Conservation (phyloP, 1,140 invertebrate species). For the Ectropis grisescens region DNA sequence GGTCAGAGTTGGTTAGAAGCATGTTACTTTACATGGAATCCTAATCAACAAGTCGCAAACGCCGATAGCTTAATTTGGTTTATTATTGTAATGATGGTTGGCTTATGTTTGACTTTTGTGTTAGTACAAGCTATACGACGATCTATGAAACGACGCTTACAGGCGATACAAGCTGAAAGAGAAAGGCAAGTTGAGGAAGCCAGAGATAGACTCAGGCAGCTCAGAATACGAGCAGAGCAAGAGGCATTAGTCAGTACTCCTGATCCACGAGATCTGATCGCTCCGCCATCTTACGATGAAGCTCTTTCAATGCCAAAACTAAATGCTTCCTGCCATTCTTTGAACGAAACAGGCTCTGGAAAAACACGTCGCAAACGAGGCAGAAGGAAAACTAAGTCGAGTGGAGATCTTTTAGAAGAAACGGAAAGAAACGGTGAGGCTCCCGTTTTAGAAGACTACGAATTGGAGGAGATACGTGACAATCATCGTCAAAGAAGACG, state of each 20-base stretch:
- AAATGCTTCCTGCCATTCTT: slow-evolving; percentile 71
- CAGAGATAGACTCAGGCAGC: slow-evolving; percentile 64
- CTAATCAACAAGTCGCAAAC: slow-evolving; percentile 32
- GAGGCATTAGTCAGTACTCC: slow-evolving; percentile 71
- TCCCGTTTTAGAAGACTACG: slow-evolving; percentile 32
- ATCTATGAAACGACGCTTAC: slow-evolving; percentile 70
- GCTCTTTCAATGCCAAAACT: slow-evolving; percentile 78
- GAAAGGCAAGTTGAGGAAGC: slow-evolving; percentile 73
- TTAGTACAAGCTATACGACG: slow-evolving; percentile 67
- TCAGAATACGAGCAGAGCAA: slow-evolving; percentile 70
- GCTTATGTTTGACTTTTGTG: slow-evolving; percentile 57
- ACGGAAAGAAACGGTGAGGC: slow-evolving; percentile 51
- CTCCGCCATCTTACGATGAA: slow-evolving; percentile 80
- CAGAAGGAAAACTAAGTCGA: slow-evolving; percentile 65
- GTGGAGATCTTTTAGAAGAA: slow-evolving; percentile 62
- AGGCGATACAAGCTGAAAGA: slow-evolving; percentile 70
- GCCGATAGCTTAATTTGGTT: slow-evolving; percentile 74
- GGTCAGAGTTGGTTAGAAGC: slow-evolving; percentile 76
- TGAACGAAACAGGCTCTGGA: slow-evolving; percentile 65
- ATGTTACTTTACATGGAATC: slow-evolving; percentile 74
- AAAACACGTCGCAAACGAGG: slow-evolving; percentile 60
- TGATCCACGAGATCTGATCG: slow-evolving; percentile 74
- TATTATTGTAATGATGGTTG: slow-evolving; percentile 70
- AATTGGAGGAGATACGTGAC: slow-evolving; percentile 28
- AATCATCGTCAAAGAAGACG: slow-evolving; percentile 33